Evolutionary conservation across 1,140 invertebrate species (phyloP), one percentile per base, ranked within the genome.

Genomic region (Zaprionus ornatus): DNA sequence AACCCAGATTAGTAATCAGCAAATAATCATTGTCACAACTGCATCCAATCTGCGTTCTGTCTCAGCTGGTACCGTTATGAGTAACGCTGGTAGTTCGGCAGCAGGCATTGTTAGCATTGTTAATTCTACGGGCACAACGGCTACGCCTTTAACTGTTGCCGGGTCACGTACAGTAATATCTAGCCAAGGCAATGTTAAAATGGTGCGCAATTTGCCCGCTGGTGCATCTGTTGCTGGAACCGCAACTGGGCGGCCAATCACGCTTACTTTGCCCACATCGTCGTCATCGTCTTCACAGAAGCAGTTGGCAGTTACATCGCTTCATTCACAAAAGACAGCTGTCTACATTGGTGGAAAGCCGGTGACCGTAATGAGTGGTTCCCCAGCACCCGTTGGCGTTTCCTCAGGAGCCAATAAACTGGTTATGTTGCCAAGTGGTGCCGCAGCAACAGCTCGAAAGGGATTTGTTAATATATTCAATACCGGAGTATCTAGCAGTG

Each of bases 21-120:
- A 95, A 68, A 95, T 96, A 77, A 95, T 96, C 27, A 95, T 97
- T n/a, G 96, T 96, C 0, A 96, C 95, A 12, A 95, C 95, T 2
- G 95, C 94, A 6, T 94, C 95, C 2, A 94, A 93, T 62, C 84
- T 96, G 21, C 93, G 95, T 62, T 94, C 95, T 21, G 68, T 91
- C 50, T 79, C 86, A 13, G 63, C 85, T 25, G 68, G 67, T 1
- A 66, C 78, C 19, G 74, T 91, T 0, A 95, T 95, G 10, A 95
- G 94, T 3, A 94, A 94, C 2, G 95, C 96, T 84, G 93, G 95
- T 4, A 93, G 94, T 3, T 95, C 95, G 10, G 48, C 77, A 15
- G 48, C 79, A n/a, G 92, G 73, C 62, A 82, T 92, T 60, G 90
- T 92, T 2, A 92, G 83, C 45, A 76, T 92, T 50, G 91, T 92